Percentiles rank a stretch among this genome's conserved stretches.
Evolutionary conservation across 2,113 vertebrate genomes (phyloP).

Genomic region (Platichthys stellatus): DNA sequence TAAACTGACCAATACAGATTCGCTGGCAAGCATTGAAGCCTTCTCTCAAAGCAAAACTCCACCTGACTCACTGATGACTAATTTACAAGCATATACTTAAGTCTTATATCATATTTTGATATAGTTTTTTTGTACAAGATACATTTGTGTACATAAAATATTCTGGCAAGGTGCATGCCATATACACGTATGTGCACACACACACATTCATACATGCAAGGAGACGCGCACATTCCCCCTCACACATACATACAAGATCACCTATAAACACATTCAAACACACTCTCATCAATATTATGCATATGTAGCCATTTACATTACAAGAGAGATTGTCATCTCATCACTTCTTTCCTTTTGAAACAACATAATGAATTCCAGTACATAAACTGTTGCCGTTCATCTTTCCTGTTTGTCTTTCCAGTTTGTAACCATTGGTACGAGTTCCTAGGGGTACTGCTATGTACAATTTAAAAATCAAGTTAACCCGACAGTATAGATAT

Average conservation of each 20-base stretch:
- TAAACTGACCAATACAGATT: slow-evolving; percentile 84
- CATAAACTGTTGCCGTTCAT: slow-evolving; percentile 31
- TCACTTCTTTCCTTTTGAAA: slow-evolving; percentile 62
- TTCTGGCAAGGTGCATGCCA: slow-evolving; percentile 79
- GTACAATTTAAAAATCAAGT: slow-evolving; percentile 69
- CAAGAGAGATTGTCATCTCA: slow-evolving; percentile 84
- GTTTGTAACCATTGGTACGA: slow-evolving; percentile 44
- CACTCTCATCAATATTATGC: slow-evolving; percentile 73
- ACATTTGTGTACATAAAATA: slow-evolving; percentile 85
- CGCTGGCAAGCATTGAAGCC: slow-evolving; percentile 86
- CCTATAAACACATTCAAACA: slow-evolving; percentile 71
- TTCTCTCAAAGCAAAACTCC: slow-evolving; percentile 84
- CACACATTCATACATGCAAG: slow-evolving; percentile 60
- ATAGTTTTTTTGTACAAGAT: slow-evolving; percentile 84
- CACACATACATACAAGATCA: slow-evolving; percentile 41
- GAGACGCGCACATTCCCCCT: slow-evolving; percentile 33
- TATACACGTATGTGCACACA: slow-evolving; percentile 70
- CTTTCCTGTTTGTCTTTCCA: slow-evolving; percentile 44
- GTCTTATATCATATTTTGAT: slow-evolving; percentile 88
- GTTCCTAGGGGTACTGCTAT: slow-evolving; percentile 73
- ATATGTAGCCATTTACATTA: slow-evolving; percentile 79
- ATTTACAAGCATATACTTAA: slow-evolving; percentile 92
- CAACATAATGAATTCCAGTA: slow-evolving; percentile 39
- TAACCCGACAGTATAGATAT: slow-evolving; percentile 53
- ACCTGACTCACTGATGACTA: slow-evolving; percentile 83